Conservation (phyloP, 2,888 invertebrate species). For the Lochmaea crataegi region DNA sequence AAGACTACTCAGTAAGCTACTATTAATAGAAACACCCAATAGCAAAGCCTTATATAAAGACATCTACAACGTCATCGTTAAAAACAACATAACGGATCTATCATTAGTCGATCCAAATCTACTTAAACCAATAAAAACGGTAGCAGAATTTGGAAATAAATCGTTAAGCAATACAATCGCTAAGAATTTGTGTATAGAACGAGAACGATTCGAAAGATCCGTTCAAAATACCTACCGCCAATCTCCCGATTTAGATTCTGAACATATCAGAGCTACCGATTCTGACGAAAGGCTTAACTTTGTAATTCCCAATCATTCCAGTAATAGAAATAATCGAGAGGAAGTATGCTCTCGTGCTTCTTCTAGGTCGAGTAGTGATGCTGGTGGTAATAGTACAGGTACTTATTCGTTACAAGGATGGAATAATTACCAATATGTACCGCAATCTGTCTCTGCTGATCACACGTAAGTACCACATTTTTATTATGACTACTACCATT, state of each 20-base stretch:
- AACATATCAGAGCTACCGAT: not conserved
- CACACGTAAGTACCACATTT: constrained; percentile 3
- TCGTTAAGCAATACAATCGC: not conserved
- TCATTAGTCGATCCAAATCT: constrained; percentile 22
- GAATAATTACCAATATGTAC: not conserved
- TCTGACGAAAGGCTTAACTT: not conserved
- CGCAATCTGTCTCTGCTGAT: not conserved
- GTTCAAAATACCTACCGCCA: not conserved
- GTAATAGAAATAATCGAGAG: not conserved
- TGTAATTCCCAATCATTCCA: not conserved
- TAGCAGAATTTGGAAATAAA: constrained; percentile 30
- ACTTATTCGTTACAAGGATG: too few species aligned
- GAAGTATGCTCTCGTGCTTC: not conserved
- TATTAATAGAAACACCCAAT: constrained; percentile 24
- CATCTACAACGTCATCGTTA: constrained; percentile 41
- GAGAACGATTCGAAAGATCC: constrained; percentile 31
- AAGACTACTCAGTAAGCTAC: constrained; percentile 36
- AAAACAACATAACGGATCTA: constrained; percentile 39
- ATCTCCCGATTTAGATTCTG: not conserved
- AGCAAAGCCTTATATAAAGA: constrained; percentile 39
- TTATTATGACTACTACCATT: not conserved
- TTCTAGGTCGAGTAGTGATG: not conserved
- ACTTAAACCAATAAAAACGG: constrained; percentile 23
- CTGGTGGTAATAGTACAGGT: not conserved
- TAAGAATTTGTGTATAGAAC: constrained; percentile 22